Percentiles rank a stretch among this genome's conserved stretches.
Conservation (phyloP, 2,113 vertebrate species). For the Turdus rufiventris region DNA sequence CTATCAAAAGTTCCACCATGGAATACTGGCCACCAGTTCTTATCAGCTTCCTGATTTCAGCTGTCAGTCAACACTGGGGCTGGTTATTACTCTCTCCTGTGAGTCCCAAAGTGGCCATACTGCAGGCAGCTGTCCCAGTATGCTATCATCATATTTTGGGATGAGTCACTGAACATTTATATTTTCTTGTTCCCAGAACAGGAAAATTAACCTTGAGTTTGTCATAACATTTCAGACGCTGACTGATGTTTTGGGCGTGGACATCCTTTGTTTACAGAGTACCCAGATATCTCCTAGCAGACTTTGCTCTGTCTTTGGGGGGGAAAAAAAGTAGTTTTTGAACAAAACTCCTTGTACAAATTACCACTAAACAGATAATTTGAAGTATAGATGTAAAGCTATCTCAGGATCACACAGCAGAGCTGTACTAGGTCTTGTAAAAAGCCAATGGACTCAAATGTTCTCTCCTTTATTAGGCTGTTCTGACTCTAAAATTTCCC, state of each 20-base stretch:
- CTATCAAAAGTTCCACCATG: neutral
- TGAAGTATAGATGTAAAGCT: neutral
- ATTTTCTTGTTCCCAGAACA: neutral
- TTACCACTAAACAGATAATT: neutral
- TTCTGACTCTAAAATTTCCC: neutral
- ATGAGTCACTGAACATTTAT: neutral
- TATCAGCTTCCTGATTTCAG: neutral
- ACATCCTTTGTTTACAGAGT: neutral
- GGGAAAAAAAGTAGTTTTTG: neutral
- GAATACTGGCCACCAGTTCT: neutral
- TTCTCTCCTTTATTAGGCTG: neutral
- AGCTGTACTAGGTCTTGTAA: fast-evolving
- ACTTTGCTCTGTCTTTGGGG: neutral
- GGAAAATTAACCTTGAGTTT: neutral
- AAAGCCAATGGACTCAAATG: fast-evolving
- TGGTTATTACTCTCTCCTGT: neutral
- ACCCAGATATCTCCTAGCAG: neutral
- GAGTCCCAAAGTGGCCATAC: neutral
- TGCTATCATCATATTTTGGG: neutral
- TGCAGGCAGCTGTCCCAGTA: neutral
- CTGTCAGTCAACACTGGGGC: neutral
- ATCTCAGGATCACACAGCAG: fast-evolving
- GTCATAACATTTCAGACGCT: neutral
- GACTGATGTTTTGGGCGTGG: fast-evolving
- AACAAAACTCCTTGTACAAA: neutral